phyloP scores from a whole-genome alignment of 2,888 invertebrate genomes.

The Fissipunctia ypsillon region DNA sequence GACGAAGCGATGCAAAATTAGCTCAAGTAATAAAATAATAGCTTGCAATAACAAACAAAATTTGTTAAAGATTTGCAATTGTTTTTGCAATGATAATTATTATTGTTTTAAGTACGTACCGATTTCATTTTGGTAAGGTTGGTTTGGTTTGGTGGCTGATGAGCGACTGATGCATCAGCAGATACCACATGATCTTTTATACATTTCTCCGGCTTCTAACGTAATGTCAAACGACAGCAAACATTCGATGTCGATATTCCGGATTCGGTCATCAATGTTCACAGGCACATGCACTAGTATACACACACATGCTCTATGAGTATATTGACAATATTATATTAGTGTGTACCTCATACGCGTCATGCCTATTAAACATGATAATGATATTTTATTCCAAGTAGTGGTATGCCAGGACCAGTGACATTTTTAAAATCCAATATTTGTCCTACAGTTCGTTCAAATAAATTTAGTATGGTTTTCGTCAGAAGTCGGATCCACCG shows the following conservation, averaged over 20 bases:
- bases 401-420: background rate
- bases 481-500: background rate
- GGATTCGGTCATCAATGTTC: conserved; percentile 82
- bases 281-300: conserved; percentile 65
- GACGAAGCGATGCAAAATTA: background rate
- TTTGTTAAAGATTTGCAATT: background rate
- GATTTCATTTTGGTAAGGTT: conserved; percentile 84
- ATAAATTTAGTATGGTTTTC: background rate
- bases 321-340: conserved; percentile 67
- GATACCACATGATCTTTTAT: conserved; percentile 84
- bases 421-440: conserved; percentile 22
- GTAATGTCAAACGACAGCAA: conserved; percentile 83
- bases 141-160: conserved; percentile 79
- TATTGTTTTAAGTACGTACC: conserved; percentile 74
- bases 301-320: conserved; percentile 55
- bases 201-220: conserved; percentile 84
- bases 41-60: conserved; percentile 6
- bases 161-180: conserved; percentile 83
- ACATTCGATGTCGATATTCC: conserved; percentile 83
- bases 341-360: conserved; percentile 63
- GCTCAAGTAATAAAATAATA: background rate
- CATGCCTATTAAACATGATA: conserved; percentile 69
- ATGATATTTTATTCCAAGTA: conserved; percentile 72
- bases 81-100: conserved; percentile 5
- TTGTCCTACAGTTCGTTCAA: background rate